Base-by-base conservation (phyloP, 2,888 invertebrate species). In the Aleiodes leptofemur region DNA sequence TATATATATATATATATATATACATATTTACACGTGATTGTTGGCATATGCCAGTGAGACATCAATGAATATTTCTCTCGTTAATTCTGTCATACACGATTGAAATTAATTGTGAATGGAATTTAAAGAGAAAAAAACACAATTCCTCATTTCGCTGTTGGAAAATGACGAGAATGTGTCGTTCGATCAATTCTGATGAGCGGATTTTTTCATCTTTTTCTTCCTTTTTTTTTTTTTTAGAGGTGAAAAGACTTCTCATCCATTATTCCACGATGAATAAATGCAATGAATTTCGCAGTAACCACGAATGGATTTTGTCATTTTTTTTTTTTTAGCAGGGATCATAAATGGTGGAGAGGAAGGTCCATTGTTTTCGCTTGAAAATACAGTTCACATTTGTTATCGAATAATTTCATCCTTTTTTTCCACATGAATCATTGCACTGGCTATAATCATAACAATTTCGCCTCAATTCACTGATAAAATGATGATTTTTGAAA, bases 321-420 rank as follows among this genome's bases (percentile, higher is more conserved):
- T 11, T 14, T 14, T 53, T 53, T 11, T 14, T 14, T 53, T 53
- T 53, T 13, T 53, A 53, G 2, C 23, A 23, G 34, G 6, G 59
- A 11, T n/a, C 23, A 23, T 23, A 59, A 34, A 59, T 29, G 23
- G 9, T 23, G 11, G 13, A 13, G 31, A n/a, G n/a, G n/a, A 59
- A 31, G 13, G 6, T 34, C 34, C 59, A 59, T 59, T 59, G 59
- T 59, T 59, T 38, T 31, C n/a, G 3, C 1, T 38, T 13, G 34
- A 59, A 59, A 11, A 34, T 59, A 59, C 38, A 9, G 3, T 59
- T 5, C 34, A 34, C 34, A 59, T 59, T 59, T 59, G 59, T 34
- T 59, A 59, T 59, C 34, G 13, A 34, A 34, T 59, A 1, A 14
- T 31, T 59, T 59, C 4, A 31, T 59, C 2, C 23, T 23, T 23